Evolutionary conservation across 2,888 invertebrate genomes (phyloP).

Genomic region (Deilephila porcellus): DNA sequence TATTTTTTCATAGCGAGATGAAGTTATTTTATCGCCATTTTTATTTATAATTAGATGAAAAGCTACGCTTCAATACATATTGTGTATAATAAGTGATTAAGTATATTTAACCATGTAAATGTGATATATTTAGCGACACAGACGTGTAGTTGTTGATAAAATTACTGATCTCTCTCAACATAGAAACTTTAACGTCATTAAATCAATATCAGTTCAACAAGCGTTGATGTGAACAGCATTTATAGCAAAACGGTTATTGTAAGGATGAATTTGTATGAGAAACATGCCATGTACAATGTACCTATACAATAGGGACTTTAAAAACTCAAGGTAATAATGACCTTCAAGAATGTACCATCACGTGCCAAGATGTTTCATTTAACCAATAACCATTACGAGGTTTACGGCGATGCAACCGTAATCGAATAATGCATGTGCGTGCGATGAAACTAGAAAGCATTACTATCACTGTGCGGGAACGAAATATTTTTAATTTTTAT

Average conservation of each 20-base stretch:
- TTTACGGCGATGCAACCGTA: conserved; percentile 60
- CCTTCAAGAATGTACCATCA: conserved; percentile 45
- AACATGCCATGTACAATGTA: neutral
- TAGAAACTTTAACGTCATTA: neutral
- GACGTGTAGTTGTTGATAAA: neutral
- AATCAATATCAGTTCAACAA: too few relatives aligned
- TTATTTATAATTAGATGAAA: neutral
- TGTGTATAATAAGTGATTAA: neutral
- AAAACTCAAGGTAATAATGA: conserved; percentile 17
- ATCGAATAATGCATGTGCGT: conserved; percentile 52
- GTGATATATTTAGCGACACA: neutral
- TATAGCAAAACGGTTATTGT: neutral
- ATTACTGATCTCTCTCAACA: conserved; percentile 9
- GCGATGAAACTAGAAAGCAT: conserved; percentile 33
- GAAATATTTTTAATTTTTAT: conserved; percentile 5
- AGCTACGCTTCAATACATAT: neutral
- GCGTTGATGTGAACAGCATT: neutral
- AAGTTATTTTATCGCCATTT: too few relatives aligned
- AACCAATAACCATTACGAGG: conserved; percentile 59
- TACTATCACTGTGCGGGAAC: conserved; percentile 19
- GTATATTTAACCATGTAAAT: neutral
- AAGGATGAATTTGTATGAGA: neutral
- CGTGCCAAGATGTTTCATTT: conserved; percentile 56
- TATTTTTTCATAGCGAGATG: neutral
- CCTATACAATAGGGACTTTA: neutral